Conservation (phyloP, 2,113 vertebrate species). For the Lophura nycthemera region DNA sequence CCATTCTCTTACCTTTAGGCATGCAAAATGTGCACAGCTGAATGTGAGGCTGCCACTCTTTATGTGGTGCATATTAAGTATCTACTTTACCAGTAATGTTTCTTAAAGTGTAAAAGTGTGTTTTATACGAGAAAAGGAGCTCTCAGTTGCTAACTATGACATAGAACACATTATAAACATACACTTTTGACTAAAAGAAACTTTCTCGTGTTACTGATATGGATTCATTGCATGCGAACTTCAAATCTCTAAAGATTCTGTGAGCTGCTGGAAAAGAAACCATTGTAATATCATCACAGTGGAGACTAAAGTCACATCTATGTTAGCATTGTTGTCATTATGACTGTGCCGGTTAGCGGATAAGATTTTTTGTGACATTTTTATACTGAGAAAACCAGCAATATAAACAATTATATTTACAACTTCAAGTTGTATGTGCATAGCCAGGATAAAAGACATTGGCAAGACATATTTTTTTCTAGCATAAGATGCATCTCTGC, state of each 20-base stretch:
- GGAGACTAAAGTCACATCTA: not conserved
- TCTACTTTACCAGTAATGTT: not conserved
- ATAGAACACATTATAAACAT: not conserved
- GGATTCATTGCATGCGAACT: not conserved
- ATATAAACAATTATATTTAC: not conserved
- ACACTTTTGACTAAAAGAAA: not conserved
- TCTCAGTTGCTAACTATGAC: not conserved
- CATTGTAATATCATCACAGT: not conserved
- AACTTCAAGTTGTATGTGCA: not conserved
- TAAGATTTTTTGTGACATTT: not conserved
- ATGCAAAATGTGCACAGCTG: rapidly evolving
- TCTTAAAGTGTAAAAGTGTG: not conserved
- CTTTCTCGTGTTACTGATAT: not conserved
- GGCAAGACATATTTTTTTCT: not conserved
- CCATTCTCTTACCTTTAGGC: not conserved
- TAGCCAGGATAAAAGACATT: not conserved
- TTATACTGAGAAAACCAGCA: not conserved
- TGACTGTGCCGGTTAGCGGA: not conserved
- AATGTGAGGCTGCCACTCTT: not conserved
- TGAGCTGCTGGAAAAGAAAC: not conserved
- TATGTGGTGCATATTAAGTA: not conserved
- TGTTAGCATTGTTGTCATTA: not conserved
- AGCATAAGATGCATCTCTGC: not conserved
- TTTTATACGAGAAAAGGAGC: not conserved
- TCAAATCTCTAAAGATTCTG: not conserved